Conservation (phyloP, 1,140 invertebrate species). For the Drosophila tsacasi region DNA sequence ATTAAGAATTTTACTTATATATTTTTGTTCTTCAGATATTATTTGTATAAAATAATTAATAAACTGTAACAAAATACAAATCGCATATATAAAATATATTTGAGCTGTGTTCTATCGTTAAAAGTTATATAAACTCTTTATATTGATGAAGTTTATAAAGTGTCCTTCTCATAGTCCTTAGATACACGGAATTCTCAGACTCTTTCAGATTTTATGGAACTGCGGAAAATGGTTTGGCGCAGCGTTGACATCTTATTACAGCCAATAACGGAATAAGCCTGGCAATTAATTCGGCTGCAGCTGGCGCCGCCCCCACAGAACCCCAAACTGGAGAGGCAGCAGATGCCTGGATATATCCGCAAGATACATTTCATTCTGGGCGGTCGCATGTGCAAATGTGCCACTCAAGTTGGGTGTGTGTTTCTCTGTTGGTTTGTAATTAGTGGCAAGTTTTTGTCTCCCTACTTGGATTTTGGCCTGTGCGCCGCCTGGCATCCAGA, state of each 20-base stretch:
- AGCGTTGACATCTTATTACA: constrained; percentile 80
- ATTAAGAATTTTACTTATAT: not conserved
- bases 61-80: not conserved
- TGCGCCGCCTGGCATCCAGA: constrained; percentile 65
- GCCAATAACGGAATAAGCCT: constrained; percentile 70
- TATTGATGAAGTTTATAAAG: too few species aligned
- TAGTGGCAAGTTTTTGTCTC: constrained; percentile 78
- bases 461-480: constrained; percentile 33
- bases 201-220: constrained; percentile 15
- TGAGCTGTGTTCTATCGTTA: too few species aligned
- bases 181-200: not conserved
- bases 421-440: constrained; percentile 54
- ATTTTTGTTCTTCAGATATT: too few species aligned
- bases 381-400: constrained; percentile 55
- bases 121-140: not conserved
- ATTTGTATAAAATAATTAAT: not conserved
- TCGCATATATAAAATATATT: not conserved
- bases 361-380: constrained; percentile 66
- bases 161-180: not conserved
- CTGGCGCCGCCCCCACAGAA: constrained; percentile 51
- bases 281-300: constrained; percentile 65
- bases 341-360: constrained; percentile 43
- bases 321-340: constrained; percentile 19
- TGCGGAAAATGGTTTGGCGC: constrained; percentile 55
- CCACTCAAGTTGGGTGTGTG: constrained; percentile 26